These are phyloP conservation scores for Glossophaga mutica DNA, from an alignment of 2,797 vertebrate species.

Conservation along the genomic window DNA sequence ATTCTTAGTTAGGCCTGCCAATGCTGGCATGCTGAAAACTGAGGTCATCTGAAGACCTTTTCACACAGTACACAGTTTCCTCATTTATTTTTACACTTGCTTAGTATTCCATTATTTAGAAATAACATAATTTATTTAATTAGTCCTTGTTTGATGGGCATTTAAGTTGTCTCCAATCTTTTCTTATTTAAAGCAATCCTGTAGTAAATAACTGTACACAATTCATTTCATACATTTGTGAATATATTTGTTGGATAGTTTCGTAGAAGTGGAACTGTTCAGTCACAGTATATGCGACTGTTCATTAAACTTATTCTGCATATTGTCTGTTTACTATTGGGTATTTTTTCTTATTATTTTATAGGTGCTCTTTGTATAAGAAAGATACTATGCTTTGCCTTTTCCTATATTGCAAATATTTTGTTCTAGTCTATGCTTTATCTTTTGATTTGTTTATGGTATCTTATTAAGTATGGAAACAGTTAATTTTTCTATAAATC, in stretches of 20 bases:
- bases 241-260: background rate
- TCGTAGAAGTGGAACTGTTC: background rate
- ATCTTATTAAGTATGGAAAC: background rate
- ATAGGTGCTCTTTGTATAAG: background rate
- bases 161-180: background rate
- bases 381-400: background rate
- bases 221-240: background rate
- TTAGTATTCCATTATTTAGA: background rate
- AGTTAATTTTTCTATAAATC: background rate
- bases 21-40: background rate
- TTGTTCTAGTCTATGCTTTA: constrained; percentile 1
- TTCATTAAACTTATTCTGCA: background rate
- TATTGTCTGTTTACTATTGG: background rate
- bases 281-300: background rate
- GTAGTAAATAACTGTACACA: background rate
- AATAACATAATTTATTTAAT: background rate
- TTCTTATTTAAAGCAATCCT: background rate
- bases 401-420: background rate
- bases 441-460: background rate
- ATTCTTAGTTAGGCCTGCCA: background rate
- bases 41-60: background rate
- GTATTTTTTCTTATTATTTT: background rate
- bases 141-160: background rate
- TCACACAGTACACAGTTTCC: background rate
- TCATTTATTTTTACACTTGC: background rate